Percentiles rank a stretch among this genome's conserved stretches.
These are phyloP conservation scores for Epizoanthus rinbou DNA, from an alignment of 92 coral and sea anemone genomes.

Conservation along the genomic window DNA sequence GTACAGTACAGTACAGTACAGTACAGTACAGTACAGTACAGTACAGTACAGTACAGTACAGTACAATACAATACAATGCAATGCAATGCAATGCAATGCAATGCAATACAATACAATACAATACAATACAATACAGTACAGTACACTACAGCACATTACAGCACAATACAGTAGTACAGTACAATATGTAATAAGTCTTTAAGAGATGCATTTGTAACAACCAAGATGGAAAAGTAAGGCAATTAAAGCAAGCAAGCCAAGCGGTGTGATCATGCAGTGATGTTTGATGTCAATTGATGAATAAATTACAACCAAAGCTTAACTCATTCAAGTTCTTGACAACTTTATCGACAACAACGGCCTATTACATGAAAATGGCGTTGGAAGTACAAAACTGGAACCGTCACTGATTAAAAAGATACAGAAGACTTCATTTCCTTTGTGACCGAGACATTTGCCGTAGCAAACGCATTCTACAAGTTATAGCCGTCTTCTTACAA, in stretches of 20 bases:
- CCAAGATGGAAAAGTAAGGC: not conserved
- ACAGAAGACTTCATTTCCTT: too few relatives aligned
- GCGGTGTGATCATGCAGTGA: not conserved
- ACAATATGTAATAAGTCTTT: not conserved
- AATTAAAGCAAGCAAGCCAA: not conserved
- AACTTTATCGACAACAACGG: too few relatives aligned
- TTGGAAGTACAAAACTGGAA: too few relatives aligned
- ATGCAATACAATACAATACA: not conserved
- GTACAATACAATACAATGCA: not conserved
- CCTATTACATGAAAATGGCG: too few relatives aligned
- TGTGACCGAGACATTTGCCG: not conserved
- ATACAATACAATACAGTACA: not conserved
- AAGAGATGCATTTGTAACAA: not conserved
- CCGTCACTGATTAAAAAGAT: too few relatives aligned
- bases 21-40: too few relatives aligned
- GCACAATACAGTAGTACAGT: not conserved
- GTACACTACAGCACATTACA: not conserved
- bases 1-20: too few relatives aligned
- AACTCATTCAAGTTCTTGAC: not conserved
- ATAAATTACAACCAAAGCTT: not conserved
- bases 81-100: not conserved
- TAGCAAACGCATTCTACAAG: not conserved
- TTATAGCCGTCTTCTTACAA: not conserved
- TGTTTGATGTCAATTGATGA: not conserved
- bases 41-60: not conserved